Percentiles rank a stretch among this genome's conserved stretches.
Evolutionary conservation across 2,888 invertebrate species (phyloP).

Genomic region (Apodemia hepburni): DNA sequence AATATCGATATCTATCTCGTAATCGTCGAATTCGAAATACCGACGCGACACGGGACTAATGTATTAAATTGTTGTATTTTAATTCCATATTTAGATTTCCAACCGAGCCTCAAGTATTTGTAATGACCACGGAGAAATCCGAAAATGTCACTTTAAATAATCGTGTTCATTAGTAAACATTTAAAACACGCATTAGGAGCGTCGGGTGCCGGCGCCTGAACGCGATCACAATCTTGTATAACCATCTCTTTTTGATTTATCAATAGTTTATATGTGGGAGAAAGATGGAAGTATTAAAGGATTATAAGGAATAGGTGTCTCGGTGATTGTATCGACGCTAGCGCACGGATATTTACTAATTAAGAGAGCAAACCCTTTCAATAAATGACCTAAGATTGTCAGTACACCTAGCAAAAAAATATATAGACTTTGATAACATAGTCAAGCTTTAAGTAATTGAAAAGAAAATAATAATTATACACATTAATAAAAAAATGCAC

Average conservation of each 20-base stretch:
- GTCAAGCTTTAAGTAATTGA: not conserved
- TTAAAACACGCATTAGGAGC: constrained; percentile 74
- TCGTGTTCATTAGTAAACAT: constrained; percentile 79
- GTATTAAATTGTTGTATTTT: constrained; percentile 41
- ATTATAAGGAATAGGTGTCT: constrained; percentile 61
- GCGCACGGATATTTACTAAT: constrained; percentile 69
- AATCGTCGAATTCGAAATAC: constrained; percentile 28
- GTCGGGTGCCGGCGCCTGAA: constrained; percentile 71
- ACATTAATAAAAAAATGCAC: not conserved
- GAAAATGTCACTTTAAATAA: constrained; percentile 78
- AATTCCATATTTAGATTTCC: constrained; percentile 38
- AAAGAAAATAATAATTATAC: not conserved
- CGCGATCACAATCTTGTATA: constrained; percentile 56
- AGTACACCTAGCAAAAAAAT: constrained; percentile 31
- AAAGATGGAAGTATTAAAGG: constrained; percentile 39
- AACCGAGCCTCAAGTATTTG: constrained; percentile 42
- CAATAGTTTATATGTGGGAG: constrained; percentile 34
- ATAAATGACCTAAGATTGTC: constrained; percentile 43
- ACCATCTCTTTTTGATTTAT: constrained; percentile 43
- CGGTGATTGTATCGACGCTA: constrained; percentile 60
- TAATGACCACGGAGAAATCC: constrained; percentile 60
- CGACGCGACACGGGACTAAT: constrained; percentile 33
- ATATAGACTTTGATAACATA: not conserved
- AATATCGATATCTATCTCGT: constrained; percentile 31
- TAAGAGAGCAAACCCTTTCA: constrained; percentile 53